Conservation (phyloP, 2,797 vertebrate species). For the Xenentodon cancila region DNA sequence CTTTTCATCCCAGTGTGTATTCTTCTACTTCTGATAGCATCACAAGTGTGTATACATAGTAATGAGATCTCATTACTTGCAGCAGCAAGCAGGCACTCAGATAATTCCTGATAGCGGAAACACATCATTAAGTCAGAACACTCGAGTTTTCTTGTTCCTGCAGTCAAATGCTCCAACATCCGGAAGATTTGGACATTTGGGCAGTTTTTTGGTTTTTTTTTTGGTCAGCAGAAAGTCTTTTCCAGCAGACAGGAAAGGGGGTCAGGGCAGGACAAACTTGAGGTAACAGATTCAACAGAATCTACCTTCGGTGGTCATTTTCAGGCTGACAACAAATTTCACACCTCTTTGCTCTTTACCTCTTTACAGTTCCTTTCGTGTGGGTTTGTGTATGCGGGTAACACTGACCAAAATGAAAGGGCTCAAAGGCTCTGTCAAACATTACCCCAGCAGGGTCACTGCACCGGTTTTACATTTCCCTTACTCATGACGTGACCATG, state of each 20-base stretch:
- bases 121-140: constrained; percentile 1
- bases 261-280: too few relatives aligned
- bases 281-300: constrained; percentile 12
- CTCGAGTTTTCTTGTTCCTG: background rate
- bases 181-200: too few relatives aligned
- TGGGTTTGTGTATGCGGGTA: background rate
- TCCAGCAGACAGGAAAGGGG: background rate
- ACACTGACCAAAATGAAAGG: constrained; percentile 24
- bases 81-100: background rate
- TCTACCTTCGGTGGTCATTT: constrained; percentile 18
- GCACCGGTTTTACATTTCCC: constrained; percentile 1
- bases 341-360: constrained; percentile 25
- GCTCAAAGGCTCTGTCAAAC: constrained; percentile 35
- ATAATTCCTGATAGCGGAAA: background rate
- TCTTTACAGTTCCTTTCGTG: background rate
- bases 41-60: too few relatives aligned
- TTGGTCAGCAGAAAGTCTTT: background rate
- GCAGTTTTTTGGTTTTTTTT: too few relatives aligned
- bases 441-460: constrained; percentile 1
- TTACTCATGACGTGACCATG: constrained; percentile 1
- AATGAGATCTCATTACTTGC: constrained; percentile 8
- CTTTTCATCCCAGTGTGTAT: constrained; percentile 28
- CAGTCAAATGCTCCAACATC: too few relatives aligned
- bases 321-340: constrained; percentile 41
- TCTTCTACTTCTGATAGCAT: constrained; percentile 22